Base-by-base conservation (phyloP, 2,888 invertebrate genomes). In the Drosophila mimetica region DNA sequence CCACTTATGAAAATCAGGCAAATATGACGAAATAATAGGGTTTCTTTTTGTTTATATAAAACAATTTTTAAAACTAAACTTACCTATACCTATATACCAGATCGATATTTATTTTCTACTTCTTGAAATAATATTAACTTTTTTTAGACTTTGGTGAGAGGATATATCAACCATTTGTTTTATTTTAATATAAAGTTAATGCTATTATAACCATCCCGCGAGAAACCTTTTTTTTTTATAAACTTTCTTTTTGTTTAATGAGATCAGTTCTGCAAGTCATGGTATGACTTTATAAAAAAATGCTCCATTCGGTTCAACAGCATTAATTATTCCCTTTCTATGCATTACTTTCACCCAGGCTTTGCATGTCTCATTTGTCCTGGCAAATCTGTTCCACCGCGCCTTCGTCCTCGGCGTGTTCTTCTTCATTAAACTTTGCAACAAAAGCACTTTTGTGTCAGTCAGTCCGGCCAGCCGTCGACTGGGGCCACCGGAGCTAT, bases 381-480 rank as follows among this genome's bases (percentile, higher is more conserved):
- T 22, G 22, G 22, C 30, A 47, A 46, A 46, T 57, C 37, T 28
- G 22, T 64, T 39, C 37, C 18, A 25, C 9, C 16, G 41, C 60
- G n/a, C 32, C 52, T 30, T 39, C 39, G 30, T 48, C 66, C 16
- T 39, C 57, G 18, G 47, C 54, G 47, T 52, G 59, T 64, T 54
- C 63, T 74, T 75, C 72, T 77, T 77, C 71, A 83, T 86, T 84
- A 82, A 82, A 77, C 65, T 77, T 76, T 76, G 84, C 86, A 86
- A 88, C 83, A 84, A 84, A 88, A 84, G 88, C 84, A 88, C 88
- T 84, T 88, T 84, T 84, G 83, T 84, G 86, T 83, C 88, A 88
- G 84, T 77, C 88, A 82, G 86, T 74, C 72, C 77, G 64, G 70
- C 76, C 79, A 74, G 75, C 48, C 63, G 52, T 34, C 42, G 63